Evolutionary conservation across 2,888 invertebrate genomes (phyloP).

Genomic region (Linyphia triangularis): DNA sequence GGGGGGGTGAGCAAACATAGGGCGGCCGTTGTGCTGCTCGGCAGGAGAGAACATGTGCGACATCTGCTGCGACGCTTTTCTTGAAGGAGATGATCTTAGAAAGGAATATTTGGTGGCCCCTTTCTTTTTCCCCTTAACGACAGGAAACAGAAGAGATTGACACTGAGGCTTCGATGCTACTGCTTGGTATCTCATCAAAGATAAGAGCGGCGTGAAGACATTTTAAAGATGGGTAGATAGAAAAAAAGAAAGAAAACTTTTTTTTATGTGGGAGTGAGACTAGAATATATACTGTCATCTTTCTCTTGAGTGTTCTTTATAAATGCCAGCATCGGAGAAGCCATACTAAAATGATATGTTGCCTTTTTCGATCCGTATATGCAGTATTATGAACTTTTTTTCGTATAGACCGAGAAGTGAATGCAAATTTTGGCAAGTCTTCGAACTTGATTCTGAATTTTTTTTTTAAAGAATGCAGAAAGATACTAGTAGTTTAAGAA

Average conservation of each 20-base stretch:
- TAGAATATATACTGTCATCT: no score
- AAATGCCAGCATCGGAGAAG: no score
- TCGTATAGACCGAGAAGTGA: no score
- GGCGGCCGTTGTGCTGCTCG: background rate
- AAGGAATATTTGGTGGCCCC: background rate
- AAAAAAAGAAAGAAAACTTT: background rate
- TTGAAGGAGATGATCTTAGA: background rate
- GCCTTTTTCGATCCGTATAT: no score
- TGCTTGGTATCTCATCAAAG: background rate
- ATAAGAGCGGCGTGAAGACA: background rate
- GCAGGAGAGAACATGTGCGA: constrained; percentile 12
- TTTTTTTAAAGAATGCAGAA: no score
- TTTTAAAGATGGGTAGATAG: background rate
- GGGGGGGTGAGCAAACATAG: background rate
- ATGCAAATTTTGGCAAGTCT: no score
- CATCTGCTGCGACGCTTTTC: constrained; percentile 16
- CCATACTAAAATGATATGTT: no score
- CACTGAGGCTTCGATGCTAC: constrained; percentile 4
- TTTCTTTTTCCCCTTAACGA: constrained; percentile 15
- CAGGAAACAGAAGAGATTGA: constrained; percentile 40
- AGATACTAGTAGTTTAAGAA: no score
- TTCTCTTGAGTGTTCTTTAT: no score
- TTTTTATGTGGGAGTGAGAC: no score
- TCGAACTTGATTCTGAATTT: no score
- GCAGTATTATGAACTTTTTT: no score